Base-by-base conservation (phyloP, 64 coral and sea anemone species). In the Pocillopora verrucosa region DNA sequence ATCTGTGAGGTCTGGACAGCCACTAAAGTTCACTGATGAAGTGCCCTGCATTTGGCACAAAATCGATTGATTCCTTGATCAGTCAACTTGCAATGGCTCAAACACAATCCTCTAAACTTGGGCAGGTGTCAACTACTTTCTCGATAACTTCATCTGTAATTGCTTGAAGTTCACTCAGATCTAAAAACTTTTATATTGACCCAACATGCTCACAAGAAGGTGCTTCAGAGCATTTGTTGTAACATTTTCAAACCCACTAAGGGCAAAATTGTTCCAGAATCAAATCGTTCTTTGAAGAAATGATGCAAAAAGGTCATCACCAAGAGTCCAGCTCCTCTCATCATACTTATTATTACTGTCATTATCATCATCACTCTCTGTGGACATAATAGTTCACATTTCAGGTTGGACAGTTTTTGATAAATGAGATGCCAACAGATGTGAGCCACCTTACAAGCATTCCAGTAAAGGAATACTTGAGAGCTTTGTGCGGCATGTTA, bases 1-100 rank as follows among this genome's bases (percentile, higher is more conserved):
- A 67, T 97, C 88, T 59, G 95, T 91, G 73, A 97, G 78, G 34
- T 88, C 74, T 41, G 93, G 89, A 90, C 95, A 97, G 22, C 95
- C 95, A 93, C 83, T 73, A 30, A 97, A 20, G 59, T 93, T 92
- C 76, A 97, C 10, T 2, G 77, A 83, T 78, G 83, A 83, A 97
- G 82, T 37, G 82, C 72, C 37, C 74, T 90, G 76, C 95, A 91
- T 75, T 93, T 97, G 0, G 80, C 60, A 87, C 95, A 97, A 88
- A 97, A 88, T 11, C 83, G 25, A 34, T 94, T 60, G 37, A 97
- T 25, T 68, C 83, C 84, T 87, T 80, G 17, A 84, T 97, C 91
- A 58, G 91, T 88, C 9, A 97, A 34, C 56, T 93, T 93, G 67
- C 95, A 97, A 61, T 97, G 82, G 57, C 83, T 89, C 56, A 93